Base-by-base conservation (phyloP, 2,888 invertebrate species). In the Nemotelus pantherinus region DNA sequence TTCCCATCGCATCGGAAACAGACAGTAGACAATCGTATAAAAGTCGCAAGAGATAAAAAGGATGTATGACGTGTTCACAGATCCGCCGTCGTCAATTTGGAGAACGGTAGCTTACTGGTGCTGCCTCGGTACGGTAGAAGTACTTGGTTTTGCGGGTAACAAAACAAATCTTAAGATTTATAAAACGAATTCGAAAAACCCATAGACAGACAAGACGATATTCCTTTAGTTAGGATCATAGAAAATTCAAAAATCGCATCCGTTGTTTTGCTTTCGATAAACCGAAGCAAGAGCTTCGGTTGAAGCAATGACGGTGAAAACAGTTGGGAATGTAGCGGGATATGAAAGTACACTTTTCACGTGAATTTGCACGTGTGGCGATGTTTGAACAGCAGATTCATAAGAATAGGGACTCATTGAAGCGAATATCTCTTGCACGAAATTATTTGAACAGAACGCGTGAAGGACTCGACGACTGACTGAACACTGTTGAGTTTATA, bases 1-100 rank as follows among this genome's bases (percentile, higher is more conserved):
- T 63, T n/a, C 43, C 43, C 67, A 39, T 67, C 50, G 25, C 6
- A 39, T 7, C 57, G 77, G 44, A 77, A 79, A 76, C 76, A 79
- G 72, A 77, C 71, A 58, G 71, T 72, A 76, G 77, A 77, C 77
- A 79, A 79, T 79, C 76, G 74, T 74, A 77, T 74, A 77, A 72
- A 77, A 77, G 64, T 76, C 55, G 57, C 76, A 65, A 57, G 50
- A 65, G 76, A 76, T 76, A 76, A 76, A 76, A 76, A 76, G 76
- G 76, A 76, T 76, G 39, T 76, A 76, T 76, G 76, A 76, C 53
- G 74, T 74, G 74, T 74, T 60, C 63, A 60, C 60, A 63, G 74
- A 74, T 39, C 41, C 60, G 41, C 48, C n/a, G 63, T 6, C 45
- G 58, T 25, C 45, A 39, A 25, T 41, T 7, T 25, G 25, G 25